A percentile compares a stretch with the other conserved stretches of the same genome.
Conservation (phyloP, 2,888 invertebrate species). For the Drosophila subsilvestris region DNA sequence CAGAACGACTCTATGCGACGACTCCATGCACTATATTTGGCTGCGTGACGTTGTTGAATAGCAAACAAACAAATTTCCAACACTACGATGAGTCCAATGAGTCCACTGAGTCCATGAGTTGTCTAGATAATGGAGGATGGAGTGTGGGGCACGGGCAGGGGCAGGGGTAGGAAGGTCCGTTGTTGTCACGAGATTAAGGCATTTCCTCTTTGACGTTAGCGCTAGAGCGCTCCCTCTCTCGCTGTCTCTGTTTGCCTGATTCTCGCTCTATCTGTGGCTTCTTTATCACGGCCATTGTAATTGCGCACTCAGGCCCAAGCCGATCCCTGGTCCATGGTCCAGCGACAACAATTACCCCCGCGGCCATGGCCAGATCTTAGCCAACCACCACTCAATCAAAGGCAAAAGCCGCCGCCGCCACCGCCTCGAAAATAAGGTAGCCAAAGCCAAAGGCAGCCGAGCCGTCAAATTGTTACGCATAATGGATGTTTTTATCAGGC, state of each 20-base stretch:
- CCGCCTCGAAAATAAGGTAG: slow-evolving; percentile 56
- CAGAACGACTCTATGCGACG: slow-evolving; percentile 28
- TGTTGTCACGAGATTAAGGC: slow-evolving; percentile 73
- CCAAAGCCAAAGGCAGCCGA: slow-evolving; percentile 70
- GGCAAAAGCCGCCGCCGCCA: slow-evolving; percentile 62
- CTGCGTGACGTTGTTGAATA: slow-evolving; percentile 35
- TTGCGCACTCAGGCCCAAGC: slow-evolving; percentile 70
- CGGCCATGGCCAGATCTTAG: slow-evolving; percentile 57
- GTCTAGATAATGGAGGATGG: slow-evolving; percentile 38
- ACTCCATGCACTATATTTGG: slow-evolving; percentile 27
- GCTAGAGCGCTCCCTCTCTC: slow-evolving; percentile 41
- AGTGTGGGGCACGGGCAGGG: not conserved
- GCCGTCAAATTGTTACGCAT: slow-evolving; percentile 81
- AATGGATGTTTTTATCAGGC: slow-evolving; percentile 82
- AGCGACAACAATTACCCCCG: slow-evolving; percentile 78
- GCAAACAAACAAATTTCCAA: slow-evolving; percentile 59
- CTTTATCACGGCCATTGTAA: slow-evolving; percentile 68
- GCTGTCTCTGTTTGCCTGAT: not conserved
- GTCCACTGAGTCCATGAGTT: slow-evolving; percentile 7
- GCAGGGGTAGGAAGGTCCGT: slow-evolving; percentile 23
- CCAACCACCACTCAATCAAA: slow-evolving; percentile 72
- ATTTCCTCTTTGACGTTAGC: slow-evolving; percentile 76
- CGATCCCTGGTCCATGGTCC: slow-evolving; percentile 22
- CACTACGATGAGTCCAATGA: too few species aligned
- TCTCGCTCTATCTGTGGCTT: slow-evolving; percentile 9